phyloP scores from a whole-genome alignment of 2,797 vertebrate genomes.

The Podargus strigoides region DNA sequence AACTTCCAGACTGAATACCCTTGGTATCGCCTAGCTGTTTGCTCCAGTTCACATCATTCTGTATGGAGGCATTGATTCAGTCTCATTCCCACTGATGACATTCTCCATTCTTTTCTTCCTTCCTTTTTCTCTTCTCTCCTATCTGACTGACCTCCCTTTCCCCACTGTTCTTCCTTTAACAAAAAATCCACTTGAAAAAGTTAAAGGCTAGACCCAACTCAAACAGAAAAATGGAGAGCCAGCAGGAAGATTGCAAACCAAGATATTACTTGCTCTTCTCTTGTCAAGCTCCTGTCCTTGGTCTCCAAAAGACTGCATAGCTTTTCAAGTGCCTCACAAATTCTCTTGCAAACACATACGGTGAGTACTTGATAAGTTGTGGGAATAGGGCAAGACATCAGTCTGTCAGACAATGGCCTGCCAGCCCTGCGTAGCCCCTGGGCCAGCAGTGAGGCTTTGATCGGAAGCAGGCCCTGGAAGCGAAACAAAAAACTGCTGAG shows the following conservation, averaged over 20 bases:
- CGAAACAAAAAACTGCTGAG: too few relatives aligned
- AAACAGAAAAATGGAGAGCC: neutral
- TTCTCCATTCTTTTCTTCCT: neutral
- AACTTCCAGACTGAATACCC: slow-evolving; percentile 1
- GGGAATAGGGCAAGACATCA: too few relatives aligned
- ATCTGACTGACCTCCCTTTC: neutral
- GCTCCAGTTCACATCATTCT: neutral
- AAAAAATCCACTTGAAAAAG: slow-evolving; percentile 6
- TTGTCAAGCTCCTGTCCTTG: neutral
- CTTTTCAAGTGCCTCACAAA: neutral
- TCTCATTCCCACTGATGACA: neutral
- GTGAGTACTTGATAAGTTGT: neutral
- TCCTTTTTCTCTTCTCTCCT: neutral
- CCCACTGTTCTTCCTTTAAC: neutral
- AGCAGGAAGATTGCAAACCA: neutral
- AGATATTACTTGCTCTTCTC: neutral
- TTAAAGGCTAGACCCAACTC: neutral
- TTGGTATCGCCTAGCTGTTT: neutral
- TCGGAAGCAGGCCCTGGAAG: too few relatives aligned
- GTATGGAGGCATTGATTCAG: neutral
- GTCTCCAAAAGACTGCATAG: neutral
- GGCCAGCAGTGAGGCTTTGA: too few relatives aligned
- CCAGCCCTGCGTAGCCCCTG: too few relatives aligned
- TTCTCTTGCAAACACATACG: neutral
- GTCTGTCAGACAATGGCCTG: too few relatives aligned